These are phyloP conservation scores for Pungitius pungitius DNA, from an alignment of 2,113 vertebrate genomes.

Conservation along the genomic window DNA sequence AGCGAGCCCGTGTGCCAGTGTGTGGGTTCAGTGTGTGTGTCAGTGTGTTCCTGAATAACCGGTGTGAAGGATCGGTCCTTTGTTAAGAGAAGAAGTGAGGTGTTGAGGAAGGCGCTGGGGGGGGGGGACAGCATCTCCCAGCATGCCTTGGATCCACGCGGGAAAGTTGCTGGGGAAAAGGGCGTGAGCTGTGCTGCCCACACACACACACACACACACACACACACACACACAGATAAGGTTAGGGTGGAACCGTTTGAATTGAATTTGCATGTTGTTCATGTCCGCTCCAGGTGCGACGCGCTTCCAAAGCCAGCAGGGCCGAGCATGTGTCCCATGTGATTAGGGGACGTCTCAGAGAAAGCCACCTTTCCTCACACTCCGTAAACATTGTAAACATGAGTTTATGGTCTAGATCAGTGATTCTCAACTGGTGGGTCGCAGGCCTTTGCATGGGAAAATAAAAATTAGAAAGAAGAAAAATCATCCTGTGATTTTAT, in stretches of 20 bases:
- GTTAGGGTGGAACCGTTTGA: slow-evolving; percentile 36
- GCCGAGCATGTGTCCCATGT: not conserved
- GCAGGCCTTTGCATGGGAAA: no score
- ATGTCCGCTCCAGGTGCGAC: not conserved
- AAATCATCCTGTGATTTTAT: no score
- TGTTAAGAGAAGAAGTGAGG: slow-evolving; percentile 15
- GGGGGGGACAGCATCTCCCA: slow-evolving; percentile 12
- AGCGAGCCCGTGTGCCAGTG: slow-evolving; percentile 3
- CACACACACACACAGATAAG: not conserved
- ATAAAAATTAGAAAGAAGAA: no score
- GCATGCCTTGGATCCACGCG: not conserved
- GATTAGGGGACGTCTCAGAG: no score
- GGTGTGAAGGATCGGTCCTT: no score
- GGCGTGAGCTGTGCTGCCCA: not conserved
- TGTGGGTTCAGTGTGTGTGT: slow-evolving; percentile 4
- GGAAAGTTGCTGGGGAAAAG: not conserved
- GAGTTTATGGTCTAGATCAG: no score
- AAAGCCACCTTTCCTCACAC: no score
- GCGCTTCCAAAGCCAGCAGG: not conserved
- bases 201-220: not conserved
- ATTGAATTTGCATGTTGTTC: slow-evolving; percentile 40
- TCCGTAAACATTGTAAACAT: no score
- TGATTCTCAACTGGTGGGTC: no score
- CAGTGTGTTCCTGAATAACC: slow-evolving; percentile 4
- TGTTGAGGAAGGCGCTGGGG: not conserved